Evolutionary conservation across 2,113 vertebrate genomes (phyloP).

Genomic region (Cariama cristata): DNA sequence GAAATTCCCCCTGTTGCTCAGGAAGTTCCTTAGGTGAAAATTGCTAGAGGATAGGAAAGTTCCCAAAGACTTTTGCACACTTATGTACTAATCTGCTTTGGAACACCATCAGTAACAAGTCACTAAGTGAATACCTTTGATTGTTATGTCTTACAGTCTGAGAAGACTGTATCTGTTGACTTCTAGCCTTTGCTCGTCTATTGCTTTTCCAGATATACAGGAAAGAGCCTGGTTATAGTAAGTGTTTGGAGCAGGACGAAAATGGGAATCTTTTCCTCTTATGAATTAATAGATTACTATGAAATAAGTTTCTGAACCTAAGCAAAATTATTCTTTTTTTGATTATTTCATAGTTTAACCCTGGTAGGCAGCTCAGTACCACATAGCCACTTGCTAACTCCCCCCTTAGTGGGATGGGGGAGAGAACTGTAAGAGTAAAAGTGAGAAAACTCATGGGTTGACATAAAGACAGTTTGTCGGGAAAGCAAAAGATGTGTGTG

Average conservation of each 20-base stretch:
- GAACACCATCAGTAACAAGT: not conserved
- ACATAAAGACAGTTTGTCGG: no score
- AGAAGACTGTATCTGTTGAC: not conserved
- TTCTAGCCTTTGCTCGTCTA: not conserved
- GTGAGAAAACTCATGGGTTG: not conserved
- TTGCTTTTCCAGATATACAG: not conserved
- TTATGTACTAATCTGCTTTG: not conserved
- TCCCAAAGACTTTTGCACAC: not conserved
- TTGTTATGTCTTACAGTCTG: not conserved
- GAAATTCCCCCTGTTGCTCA: not conserved
- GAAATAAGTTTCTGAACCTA: not conserved
- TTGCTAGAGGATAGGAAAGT: not conserved
- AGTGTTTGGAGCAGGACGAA: not conserved
- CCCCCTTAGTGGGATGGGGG: rapidly evolving
- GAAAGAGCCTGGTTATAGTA: not conserved
- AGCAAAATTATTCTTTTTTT: not conserved
- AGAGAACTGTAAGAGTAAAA: not conserved
- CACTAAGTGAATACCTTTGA: not conserved
- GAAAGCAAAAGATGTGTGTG: no score
- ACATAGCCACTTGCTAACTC: not conserved
- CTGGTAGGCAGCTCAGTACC: not conserved
- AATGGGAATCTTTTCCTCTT: not conserved
- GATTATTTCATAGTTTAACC: not conserved
- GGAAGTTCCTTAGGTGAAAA: not conserved
- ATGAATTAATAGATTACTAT: not conserved